These are phyloP conservation scores for Eulemur mongoz DNA, from an alignment of 2,797 vertebrate species.

Conservation along the genomic window DNA sequence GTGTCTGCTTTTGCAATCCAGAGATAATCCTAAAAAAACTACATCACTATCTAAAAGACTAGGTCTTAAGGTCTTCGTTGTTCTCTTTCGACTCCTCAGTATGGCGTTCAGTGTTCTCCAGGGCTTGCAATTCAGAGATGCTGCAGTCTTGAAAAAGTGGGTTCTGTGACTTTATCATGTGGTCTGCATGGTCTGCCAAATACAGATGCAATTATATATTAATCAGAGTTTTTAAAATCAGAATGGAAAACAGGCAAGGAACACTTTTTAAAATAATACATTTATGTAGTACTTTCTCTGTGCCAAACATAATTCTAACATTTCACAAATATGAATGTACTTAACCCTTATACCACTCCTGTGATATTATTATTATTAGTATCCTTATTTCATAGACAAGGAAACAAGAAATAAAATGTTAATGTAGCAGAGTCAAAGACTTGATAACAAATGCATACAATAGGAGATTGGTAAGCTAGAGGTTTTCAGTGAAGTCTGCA, in stretches of 20 bases:
- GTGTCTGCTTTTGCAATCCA: slow-evolving; percentile 34
- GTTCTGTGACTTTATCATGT: background rate
- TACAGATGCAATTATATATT: background rate
- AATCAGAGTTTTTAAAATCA: background rate
- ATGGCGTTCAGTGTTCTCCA: background rate
- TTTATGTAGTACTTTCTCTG: background rate
- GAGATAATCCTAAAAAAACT: slow-evolving; percentile 27
- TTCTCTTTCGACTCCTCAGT: background rate
- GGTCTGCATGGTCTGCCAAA: background rate
- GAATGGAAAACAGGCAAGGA: background rate
- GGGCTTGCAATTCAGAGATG: background rate
- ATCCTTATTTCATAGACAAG: background rate
- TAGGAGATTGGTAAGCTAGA: background rate
- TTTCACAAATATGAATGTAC: background rate
- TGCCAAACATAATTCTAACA: background rate
- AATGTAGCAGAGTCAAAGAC: background rate
- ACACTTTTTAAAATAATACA: background rate
- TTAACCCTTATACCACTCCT: background rate
- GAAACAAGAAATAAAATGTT: background rate
- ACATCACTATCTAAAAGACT: background rate
- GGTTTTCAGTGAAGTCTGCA: background rate
- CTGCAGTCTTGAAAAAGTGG: background rate
- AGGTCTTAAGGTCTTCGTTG: background rate
- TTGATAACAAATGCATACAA: background rate
- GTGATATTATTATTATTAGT: background rate